Conservation (phyloP, 2,797 vertebrate genomes). For the Anniella stebbinsi region DNA sequence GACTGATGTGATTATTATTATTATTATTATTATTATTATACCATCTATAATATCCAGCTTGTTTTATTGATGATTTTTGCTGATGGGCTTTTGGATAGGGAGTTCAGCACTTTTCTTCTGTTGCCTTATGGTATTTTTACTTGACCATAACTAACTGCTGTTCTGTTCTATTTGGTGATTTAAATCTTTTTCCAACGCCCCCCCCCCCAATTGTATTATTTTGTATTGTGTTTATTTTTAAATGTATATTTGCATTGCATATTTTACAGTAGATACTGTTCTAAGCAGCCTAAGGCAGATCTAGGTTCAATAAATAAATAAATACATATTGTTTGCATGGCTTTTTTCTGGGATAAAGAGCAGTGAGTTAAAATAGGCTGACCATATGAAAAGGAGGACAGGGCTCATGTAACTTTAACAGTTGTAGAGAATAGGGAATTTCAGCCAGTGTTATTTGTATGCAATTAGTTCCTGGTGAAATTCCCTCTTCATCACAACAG, state of each 20-base stretch:
- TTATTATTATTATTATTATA: too few relatives aligned
- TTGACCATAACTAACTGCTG: neutral
- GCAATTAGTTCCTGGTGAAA: too few relatives aligned
- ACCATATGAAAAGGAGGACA: too few relatives aligned
- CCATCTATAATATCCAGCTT: neutral
- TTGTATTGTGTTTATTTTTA: neutral
- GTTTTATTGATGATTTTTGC: too few relatives aligned
- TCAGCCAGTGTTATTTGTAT: too few relatives aligned
- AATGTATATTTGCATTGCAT: neutral
- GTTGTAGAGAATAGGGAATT: too few relatives aligned
- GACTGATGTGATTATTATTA: too few relatives aligned
- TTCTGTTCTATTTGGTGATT: neutral
- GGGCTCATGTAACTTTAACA: too few relatives aligned
- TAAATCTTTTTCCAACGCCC: neutral
- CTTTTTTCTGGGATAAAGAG: neutral
- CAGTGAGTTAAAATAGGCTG: too few relatives aligned
- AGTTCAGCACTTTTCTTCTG: neutral
- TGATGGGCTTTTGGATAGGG: neutral
- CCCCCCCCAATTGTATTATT: too few relatives aligned
- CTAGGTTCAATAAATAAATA: neutral
- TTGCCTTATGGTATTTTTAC: neutral
- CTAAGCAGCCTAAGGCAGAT: neutral
- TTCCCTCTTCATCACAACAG: too few relatives aligned
- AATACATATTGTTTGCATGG: neutral
- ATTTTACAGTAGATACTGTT: neutral